phyloP scores from a whole-genome alignment of 2,888 invertebrate species.

The Lydus trimaculatus region DNA sequence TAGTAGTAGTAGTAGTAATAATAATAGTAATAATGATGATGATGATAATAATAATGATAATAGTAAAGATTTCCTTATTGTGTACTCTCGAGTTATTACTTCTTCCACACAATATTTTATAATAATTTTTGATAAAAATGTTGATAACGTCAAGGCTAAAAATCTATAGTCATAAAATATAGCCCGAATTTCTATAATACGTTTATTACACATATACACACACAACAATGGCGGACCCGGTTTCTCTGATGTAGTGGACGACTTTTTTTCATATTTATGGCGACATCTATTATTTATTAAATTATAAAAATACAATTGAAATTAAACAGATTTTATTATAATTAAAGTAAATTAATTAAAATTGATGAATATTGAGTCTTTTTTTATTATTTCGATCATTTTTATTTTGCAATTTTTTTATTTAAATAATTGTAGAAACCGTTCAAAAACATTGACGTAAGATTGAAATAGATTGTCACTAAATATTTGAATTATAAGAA shows the following conservation, averaged over 20 bases:
- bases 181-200: not conserved
- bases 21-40: not conserved
- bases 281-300: constrained; percentile 52
- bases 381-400: no score
- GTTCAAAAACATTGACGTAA: not conserved
- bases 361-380: not conserved
- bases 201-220: not conserved
- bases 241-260: constrained; percentile 43
- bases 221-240: constrained; percentile 61
- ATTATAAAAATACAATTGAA: not conserved
- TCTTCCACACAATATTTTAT: not conserved
- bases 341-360: not conserved
- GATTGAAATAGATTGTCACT: not conserved
- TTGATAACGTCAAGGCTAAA: constrained; percentile 1
- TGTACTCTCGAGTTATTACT: not conserved
- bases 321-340: not conserved
- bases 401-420: not conserved
- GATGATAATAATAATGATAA: not conserved
- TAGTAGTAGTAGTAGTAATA: not conserved
- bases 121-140: not conserved
- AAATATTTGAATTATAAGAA: not conserved
- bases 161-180: not conserved
- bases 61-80: not conserved
- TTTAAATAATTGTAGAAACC: not conserved
- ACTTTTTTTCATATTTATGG: constrained; percentile 47